Conservation (phyloP, 2,888 invertebrate genomes). For the Epiblema foenella region DNA sequence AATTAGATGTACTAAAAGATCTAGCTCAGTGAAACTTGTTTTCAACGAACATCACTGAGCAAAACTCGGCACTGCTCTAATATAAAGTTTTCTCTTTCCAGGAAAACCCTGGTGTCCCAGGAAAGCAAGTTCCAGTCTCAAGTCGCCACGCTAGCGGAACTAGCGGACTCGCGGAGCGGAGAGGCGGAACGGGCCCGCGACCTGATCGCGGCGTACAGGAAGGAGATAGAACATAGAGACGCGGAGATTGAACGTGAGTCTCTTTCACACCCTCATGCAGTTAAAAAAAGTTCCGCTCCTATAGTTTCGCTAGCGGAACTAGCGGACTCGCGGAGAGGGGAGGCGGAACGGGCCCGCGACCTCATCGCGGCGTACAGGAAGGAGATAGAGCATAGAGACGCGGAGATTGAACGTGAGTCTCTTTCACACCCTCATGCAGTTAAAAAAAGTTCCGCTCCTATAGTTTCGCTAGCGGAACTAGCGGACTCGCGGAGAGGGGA, state of each 20-base stretch:
- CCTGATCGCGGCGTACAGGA: conserved; percentile 84
- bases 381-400: conserved; percentile 60
- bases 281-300: not conserved
- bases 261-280: not conserved
- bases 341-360: conserved; percentile 83
- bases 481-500: conserved; percentile 77
- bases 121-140: conserved; percentile 86
- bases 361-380: conserved; percentile 85
- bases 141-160: conserved; percentile 84
- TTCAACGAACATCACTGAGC: too few relatives aligned
- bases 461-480: too few relatives aligned
- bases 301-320: too few relatives aligned
- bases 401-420: conserved; percentile 87
- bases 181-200: conserved; percentile 84
- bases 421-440: not conserved
- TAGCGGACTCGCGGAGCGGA: conserved; percentile 81
- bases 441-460: not conserved
- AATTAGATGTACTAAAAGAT: too few relatives aligned
- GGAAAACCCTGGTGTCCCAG: conserved; percentile 86
- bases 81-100: conserved; percentile 60
- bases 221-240: conserved; percentile 86
- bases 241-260: conserved; percentile 87
- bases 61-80: not conserved
- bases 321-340: conserved; percentile 73
- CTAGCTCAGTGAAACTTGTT: too few relatives aligned